phyloP scores from a whole-genome alignment of 2,888 invertebrate genomes.

The Andrena bicolor region DNA sequence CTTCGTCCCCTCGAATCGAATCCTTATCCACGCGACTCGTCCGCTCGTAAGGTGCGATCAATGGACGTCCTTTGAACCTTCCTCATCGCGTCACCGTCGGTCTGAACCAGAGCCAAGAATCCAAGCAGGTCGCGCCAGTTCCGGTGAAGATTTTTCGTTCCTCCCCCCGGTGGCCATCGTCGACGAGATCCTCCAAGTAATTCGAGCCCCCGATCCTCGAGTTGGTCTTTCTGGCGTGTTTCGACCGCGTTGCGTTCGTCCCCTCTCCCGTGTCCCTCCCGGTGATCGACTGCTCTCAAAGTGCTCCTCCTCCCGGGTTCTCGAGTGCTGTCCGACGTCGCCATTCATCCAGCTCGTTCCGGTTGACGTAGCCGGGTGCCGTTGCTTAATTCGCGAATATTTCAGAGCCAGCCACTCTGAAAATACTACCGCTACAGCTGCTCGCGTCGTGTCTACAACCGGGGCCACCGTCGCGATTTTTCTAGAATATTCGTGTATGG shows the following conservation, averaged over 20 bases:
- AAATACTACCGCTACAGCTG: constrained; percentile 81
- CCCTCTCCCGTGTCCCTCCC: constrained; percentile 7
- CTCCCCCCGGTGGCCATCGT: background rate
- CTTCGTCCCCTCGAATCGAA: background rate
- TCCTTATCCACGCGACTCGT: background rate
- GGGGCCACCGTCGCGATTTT: constrained; percentile 63
- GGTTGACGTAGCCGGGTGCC: constrained; percentile 70
- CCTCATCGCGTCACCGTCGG: background rate
- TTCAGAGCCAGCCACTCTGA: constrained; percentile 75
- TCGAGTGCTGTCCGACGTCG: constrained; percentile 76
- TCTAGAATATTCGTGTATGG: constrained; percentile 46
- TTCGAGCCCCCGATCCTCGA: constrained; percentile 56
- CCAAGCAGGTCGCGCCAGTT: background rate
- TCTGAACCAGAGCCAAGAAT: constrained; percentile 45
- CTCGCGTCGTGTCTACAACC: constrained; percentile 79
- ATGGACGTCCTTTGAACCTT: background rate
- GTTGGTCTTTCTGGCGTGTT: constrained; percentile 45
- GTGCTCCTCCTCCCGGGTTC: constrained; percentile 51
- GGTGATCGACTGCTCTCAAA: constrained; percentile 60
- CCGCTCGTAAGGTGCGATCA: background rate
- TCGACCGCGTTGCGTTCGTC: constrained; percentile 16
- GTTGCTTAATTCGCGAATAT: constrained; percentile 81
- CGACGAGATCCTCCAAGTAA: constrained; percentile 39
- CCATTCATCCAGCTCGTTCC: constrained; percentile 79
- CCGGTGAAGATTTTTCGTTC: constrained; percentile 22